Evolutionary conservation across 64 coral and sea anemone species (phyloP), one percentile per base, ranked within the genome.

Genomic region (Trachythela sp.): DNA sequence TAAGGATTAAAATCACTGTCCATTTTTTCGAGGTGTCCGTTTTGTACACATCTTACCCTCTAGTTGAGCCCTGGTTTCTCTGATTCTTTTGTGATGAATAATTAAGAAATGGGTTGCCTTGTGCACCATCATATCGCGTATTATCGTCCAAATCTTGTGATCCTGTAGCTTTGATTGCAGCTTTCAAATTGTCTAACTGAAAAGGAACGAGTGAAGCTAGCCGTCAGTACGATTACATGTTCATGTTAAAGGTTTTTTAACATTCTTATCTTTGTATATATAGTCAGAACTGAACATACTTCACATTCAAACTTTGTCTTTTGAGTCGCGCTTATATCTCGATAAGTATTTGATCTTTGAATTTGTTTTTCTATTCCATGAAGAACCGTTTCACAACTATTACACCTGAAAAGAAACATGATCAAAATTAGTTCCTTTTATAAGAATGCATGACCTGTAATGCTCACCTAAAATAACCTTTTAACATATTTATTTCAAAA

Each of bases 321-420:
- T 48, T 94, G 91, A 49, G 91, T 92, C 49, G 84, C 86, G 34
- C 93, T 99, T 80, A 95, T 95, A 88, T 99, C 96, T 75, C 90
- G 92, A 87, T 99, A 92, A 13, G 60, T 70, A 85, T 99, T 95
- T 71, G 96, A 94, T 84, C 96, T 92, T 83, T 93, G 91, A 58
- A 99, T 99, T 91, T 99, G 96, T 95, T 95, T 99, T 42, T 99
- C 93, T 88, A 99, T 99, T 68, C 93, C 94, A 86, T 90, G 94
- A 77, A 99, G 87, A 54, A 99, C 93, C 54, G 71, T 90, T 40
- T 99, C 96, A 88, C 96, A 99, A 36, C 96, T 92, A 40, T 89
- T 71, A 92, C 96, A 99, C 96, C 96, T 99, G 87, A 64, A 20
- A 64, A 20, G 18, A 84, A 91, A 7, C 87, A 86, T 5, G 10